phyloP scores from a whole-genome alignment of 1,140 invertebrate species.

The Leptonema lineaticorne region DNA sequence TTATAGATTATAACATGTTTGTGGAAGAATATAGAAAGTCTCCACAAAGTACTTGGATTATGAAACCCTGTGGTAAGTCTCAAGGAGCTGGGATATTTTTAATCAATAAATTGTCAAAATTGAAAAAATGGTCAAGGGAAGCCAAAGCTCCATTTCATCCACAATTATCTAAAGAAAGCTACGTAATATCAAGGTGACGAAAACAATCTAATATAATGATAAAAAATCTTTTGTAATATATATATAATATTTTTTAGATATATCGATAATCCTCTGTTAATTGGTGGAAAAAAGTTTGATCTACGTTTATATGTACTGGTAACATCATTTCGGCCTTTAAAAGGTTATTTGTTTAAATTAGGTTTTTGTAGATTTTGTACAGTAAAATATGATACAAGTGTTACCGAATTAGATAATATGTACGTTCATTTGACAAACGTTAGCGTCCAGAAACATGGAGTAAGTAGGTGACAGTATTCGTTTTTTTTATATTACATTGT shows the following conservation, averaged over 20 bases:
- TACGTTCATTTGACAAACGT: constrained; percentile 91
- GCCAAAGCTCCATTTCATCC: constrained; percentile 81
- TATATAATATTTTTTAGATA: constrained; percentile 57
- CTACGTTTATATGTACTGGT: constrained; percentile 81
- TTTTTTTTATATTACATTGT: background rate
- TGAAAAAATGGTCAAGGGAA: constrained; percentile 85
- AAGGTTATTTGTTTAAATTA: constrained; percentile 80
- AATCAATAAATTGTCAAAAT: constrained; percentile 85
- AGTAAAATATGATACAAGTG: constrained; percentile 77
- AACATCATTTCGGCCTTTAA: constrained; percentile 77
- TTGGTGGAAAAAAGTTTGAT: constrained; percentile 88
- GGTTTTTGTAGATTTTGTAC: constrained; percentile 81
- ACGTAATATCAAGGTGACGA: constrained; percentile 81
- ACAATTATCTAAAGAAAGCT: constrained; percentile 81
- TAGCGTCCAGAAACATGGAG: constrained; percentile 77
- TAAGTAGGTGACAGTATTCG: constrained; percentile 57
- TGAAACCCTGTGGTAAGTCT: constrained; percentile 94
- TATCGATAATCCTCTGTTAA: constrained; percentile 80
- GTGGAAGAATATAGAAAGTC: constrained; percentile 92
- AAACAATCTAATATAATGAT: background rate
- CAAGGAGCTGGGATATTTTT: constrained; percentile 87
- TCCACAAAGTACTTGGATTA: constrained; percentile 93
- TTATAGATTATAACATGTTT: constrained; percentile 88
- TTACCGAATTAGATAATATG: constrained; percentile 79
- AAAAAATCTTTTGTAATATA: background rate